Evolutionary conservation across 2,888 invertebrate species (phyloP), one percentile per base, ranked within the genome.

Genomic region (Pyrgus malvae): DNA sequence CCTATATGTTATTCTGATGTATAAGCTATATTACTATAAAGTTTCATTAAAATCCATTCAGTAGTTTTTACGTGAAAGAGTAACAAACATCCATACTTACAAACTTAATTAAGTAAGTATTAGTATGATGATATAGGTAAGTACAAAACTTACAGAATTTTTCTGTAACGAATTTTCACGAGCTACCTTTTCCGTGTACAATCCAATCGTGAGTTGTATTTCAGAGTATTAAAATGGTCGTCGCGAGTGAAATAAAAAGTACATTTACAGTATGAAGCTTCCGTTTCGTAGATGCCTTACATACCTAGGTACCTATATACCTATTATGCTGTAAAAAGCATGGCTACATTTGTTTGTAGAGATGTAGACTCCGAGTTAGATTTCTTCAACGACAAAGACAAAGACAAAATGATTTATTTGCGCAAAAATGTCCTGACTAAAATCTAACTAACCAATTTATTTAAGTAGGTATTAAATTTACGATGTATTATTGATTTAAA

Each of bases 141-240:
- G 11, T 5, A 12, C 31, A 19, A n/a, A 23, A 23, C 23, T 4
- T 6, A 6, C 6, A 6, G 6, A 23, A 23, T 4, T 23, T 23
- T 23, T 23, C 23, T 23, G 3, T 23, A 23, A 23, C 9, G 31
- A 51, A 46, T 46, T 48, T 53, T 44, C 64, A 65, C 17, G 56
- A 51, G n/a, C 58, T 16, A 12, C 58, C 2, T 58, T 65, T 17
- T 60, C 19, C 23, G 4, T 21, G n/a, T 7, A 16, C 37, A 59
- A 12, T 42, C 55, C 54, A 58, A 57, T 65, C 65, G 62, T 68
- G 55, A 58, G 57, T 65, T 66, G 62, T 68, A 62, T 75, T 74
- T 64, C 70, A 63, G 61, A 56, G 58, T 68, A 73, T 69, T 72
- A 73, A 66, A 70, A 64, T 61, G 68, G 61, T 53, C 58, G 62